A percentile compares a stretch with the other conserved stretches of the same genome.
Evolutionary conservation across 2,113 vertebrate genomes (phyloP).

Genomic region (Apistogramma diplotaenia): DNA sequence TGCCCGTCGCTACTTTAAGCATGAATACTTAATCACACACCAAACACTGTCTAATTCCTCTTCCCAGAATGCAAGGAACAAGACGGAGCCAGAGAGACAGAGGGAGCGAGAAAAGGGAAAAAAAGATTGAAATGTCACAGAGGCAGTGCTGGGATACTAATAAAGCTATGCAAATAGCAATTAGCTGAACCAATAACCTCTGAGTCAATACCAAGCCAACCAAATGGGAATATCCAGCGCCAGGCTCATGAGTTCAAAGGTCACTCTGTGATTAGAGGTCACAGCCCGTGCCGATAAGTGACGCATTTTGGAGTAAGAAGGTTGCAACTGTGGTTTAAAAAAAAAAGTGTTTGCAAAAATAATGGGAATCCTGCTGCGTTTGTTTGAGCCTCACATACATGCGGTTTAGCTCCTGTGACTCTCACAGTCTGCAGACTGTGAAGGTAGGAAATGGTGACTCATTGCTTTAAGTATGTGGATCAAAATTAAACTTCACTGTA

Average conservation of each 20-base stretch:
- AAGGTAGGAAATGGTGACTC: neutral
- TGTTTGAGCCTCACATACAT: neutral
- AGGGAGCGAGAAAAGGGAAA: neutral
- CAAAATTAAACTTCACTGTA: neutral
- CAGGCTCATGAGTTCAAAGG: conserved; percentile 55
- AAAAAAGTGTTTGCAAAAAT: neutral
- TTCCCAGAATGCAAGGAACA: conserved; percentile 39
- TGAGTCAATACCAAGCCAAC: conserved; percentile 66
- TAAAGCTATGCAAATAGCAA: conserved; percentile 82
- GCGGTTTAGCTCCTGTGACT: neutral
- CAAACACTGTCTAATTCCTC: conserved; percentile 69
- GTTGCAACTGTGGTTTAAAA: conserved; percentile 13
- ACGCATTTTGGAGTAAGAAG: neutral
- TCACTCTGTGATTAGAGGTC: conserved; percentile 49
- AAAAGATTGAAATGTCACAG: conserved; percentile 67
- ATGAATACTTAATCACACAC: conserved; percentile 75
- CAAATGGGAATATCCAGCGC: conserved; percentile 40
- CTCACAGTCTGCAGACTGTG: neutral
- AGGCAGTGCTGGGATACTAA: conserved; percentile 62
- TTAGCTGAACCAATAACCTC: conserved; percentile 76
- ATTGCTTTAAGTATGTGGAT: neutral
- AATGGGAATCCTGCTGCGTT: neutral
- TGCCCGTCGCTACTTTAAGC: conserved; percentile 59
- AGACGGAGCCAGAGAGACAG: conserved; percentile 14
- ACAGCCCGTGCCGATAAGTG: conserved; percentile 12